Evolutionary conservation across 2,888 invertebrate species (phyloP), one percentile per base, ranked within the genome.

Genomic region (Flabesymbios commensalis): DNA sequence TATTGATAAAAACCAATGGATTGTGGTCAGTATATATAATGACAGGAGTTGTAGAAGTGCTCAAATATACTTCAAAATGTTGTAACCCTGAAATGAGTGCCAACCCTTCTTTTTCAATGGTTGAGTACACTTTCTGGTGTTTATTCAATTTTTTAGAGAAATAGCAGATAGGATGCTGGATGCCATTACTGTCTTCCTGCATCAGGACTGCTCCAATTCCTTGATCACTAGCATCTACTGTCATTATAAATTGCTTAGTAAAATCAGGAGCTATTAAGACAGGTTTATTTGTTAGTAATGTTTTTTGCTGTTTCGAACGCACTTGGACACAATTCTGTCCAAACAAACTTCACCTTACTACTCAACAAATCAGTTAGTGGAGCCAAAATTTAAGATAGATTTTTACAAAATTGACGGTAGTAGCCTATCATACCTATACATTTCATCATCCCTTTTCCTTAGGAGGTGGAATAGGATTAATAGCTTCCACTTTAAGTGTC

Each of bases 51-150:
- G 22, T 7, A 26, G 39, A 41, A 17, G 31, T 10, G 17, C 10
- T 36, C 7, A 56, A 36, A 45, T 59, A 59, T 14, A 59, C 56
- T 14, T 59, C 56, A 42, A 57, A 59, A 32, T 59, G 60, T 33
- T 59, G 60, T 24, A 59, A n/a, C 41, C 45, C 42, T 7, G 59
- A 24, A 3, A 59, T 19, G 32, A 59, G 19, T 19, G 45, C 33
- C 59, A 59, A 57, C 47, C 24, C 19, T 33, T 59, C 60, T 28
- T 59, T 59, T 29, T 59, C 60, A 29, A 59, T 59, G 17, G 60
- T 59, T 7, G 60, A 59, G 29, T 57, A 57, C 10, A 36, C 10
- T 22, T 48, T n/a, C n/a, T n/a, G n/a, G n/a, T n/a, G n/a, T n/a
- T n/a, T n/a, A 57, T 39, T 49, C 19, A 24, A n/a, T 22, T 45